Evolutionary conservation across 2,113 vertebrate species (phyloP).

Genomic region (Ceyx cyanopectus): DNA sequence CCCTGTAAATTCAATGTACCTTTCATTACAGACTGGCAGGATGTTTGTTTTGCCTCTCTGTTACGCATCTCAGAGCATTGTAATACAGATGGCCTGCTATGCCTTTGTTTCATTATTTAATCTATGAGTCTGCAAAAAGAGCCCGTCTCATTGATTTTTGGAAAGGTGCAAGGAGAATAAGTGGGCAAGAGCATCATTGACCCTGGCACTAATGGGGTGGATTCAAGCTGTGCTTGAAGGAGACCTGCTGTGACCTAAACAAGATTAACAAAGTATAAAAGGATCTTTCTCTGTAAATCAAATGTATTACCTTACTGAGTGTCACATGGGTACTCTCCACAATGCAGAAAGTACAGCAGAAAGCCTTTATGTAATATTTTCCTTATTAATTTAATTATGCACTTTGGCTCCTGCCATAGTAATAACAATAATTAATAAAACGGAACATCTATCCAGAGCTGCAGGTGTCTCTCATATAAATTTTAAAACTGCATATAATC

Average conservation of each 20-base stretch:
- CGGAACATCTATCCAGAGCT: neutral
- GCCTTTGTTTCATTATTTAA: conserved; percentile 47
- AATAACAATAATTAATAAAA: conserved; percentile 53
- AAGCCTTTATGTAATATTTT: conserved; percentile 47
- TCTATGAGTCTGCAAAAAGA: conserved; percentile 28
- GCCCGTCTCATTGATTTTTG: conserved; percentile 55
- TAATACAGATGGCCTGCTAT: conserved; percentile 32
- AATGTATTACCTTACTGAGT: conserved; percentile 47
- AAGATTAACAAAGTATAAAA: conserved; percentile 49
- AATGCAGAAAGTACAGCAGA: conserved; percentile 23
- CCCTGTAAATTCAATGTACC: neutral
- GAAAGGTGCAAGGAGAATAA: conserved; percentile 31
- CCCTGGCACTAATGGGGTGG: conserved; percentile 32
- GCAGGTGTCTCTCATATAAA: conserved; percentile 39
- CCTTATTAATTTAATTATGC: conserved; percentile 46
- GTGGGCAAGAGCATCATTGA: conserved; percentile 1
- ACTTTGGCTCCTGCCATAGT: conserved; percentile 12
- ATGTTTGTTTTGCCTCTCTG: conserved; percentile 23
- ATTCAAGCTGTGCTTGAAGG: conserved; percentile 21
- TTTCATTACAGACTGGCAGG: neutral
- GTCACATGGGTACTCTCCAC: neutral
- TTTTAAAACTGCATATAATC: conserved; percentile 31
- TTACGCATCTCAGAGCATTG: neutral
- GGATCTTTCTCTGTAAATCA: conserved; percentile 56
- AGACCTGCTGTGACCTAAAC: conserved; percentile 43